Evolutionary conservation across 2,888 invertebrate species (phyloP).

Genomic region (Parelbella ahira): DNA sequence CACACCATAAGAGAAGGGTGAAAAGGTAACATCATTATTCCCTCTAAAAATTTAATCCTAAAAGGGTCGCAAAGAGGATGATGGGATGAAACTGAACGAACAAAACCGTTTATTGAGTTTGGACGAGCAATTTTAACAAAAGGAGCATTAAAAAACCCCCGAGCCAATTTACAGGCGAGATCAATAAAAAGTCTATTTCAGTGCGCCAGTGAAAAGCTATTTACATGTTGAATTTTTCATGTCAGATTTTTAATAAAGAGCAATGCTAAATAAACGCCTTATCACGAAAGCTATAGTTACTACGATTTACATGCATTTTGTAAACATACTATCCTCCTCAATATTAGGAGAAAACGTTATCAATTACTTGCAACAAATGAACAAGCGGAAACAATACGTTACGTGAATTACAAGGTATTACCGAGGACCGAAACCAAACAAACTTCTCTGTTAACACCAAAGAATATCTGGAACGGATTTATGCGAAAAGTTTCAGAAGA

Average conservation of each 20-base stretch:
- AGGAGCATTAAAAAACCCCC: slow-evolving; percentile 3
- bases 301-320: too few species aligned
- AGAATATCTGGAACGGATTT: slow-evolving; percentile 43
- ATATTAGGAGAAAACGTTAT: too few species aligned
- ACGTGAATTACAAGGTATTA: too few species aligned
- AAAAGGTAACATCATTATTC: slow-evolving; percentile 51
- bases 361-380: too few species aligned
- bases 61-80: slow-evolving; percentile 46
- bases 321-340: too few species aligned
- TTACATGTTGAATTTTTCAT: too few species aligned
- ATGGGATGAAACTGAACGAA: slow-evolving; percentile 53
- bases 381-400: too few species aligned
- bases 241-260: too few species aligned
- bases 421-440: too few species aligned
- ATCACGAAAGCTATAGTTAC: too few species aligned
- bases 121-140: slow-evolving; percentile 45
- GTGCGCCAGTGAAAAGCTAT: too few species aligned
- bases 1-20: slow-evolving; percentile 6
- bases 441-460: slow-evolving; percentile 45
- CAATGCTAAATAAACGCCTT: too few species aligned
- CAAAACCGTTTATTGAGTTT: slow-evolving; percentile 64
- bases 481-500: slow-evolving; percentile 44
- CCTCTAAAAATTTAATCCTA: slow-evolving; percentile 52
- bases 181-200: slow-evolving; percentile 39
- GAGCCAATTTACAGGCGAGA: slow-evolving; percentile 27